These are phyloP conservation scores for Pseudocheirus occidentalis DNA, from an alignment of 2,797 vertebrate genomes.

Conservation along the genomic window DNA sequence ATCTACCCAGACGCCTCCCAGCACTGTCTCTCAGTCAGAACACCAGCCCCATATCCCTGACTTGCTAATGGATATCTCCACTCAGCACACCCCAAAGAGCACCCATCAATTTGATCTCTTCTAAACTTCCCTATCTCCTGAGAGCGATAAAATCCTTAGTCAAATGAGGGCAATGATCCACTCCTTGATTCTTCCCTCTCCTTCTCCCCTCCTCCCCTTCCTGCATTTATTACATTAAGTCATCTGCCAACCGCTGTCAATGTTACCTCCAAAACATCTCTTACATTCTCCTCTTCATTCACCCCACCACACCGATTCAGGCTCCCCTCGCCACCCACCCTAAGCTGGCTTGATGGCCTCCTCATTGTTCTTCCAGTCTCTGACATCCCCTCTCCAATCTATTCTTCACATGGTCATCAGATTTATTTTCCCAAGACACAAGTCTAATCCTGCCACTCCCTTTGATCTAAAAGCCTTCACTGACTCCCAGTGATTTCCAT, in stretches of 20 bases:
- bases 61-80: background rate
- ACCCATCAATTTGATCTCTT: background rate
- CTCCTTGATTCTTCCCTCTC: background rate
- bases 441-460: background rate
- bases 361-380: background rate
- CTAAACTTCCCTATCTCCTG: background rate
- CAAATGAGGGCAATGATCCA: background rate
- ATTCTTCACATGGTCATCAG: background rate
- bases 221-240: background rate
- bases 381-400: background rate
- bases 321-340: background rate
- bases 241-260: background rate
- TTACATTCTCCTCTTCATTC: background rate
- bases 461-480: background rate
- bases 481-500: background rate
- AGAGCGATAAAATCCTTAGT: background rate
- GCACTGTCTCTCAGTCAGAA: background rate
- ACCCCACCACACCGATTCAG: background rate
- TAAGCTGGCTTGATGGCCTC: background rate
- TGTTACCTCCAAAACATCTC: background rate
- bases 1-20: background rate
- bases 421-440: background rate
- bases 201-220: background rate
- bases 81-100: background rate
- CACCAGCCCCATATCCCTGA: background rate